Evolutionary conservation across 2,797 vertebrate genomes (phyloP), one percentile per base, ranked within the genome.

Genomic region (Buphagus erythrorhynchus): DNA sequence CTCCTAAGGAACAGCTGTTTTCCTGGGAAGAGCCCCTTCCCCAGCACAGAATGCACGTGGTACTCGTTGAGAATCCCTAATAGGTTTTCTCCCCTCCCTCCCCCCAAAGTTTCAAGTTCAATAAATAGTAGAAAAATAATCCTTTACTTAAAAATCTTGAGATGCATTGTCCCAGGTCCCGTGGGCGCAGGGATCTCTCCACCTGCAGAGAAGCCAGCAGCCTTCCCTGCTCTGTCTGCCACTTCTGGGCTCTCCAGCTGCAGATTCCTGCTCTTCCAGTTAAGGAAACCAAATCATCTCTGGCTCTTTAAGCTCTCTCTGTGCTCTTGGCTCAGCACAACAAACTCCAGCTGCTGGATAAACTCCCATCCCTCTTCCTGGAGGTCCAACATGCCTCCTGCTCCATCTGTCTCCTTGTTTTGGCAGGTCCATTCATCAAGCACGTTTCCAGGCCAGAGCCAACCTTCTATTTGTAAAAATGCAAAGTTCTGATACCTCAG

Each of bases 81-180:
- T 13, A 52, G 54, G 79, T 92, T 94, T 97, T 88, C 69, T 91
- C 78, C 92, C 86, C 38, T 85, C 93, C 91, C 93, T 85, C 86
- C 80, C 96, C 82, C 95, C 78, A 10, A 68, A 97, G 97, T 98
- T 97, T 95, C 83, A 76, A 98, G 98, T 99, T 99, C 97, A 99
- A 99, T 99, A 99, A 99, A 99, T 99, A 99, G 99, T 99, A 99
- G 98, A 99, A 99, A 99, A 99, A 99, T 99, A 99, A 99, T 99
- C 97, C 98, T 99, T 99, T 99, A 95, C 95, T 98, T 98, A 98
- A 98, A 98, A 98, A 98, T 98, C 97, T 95, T 88, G 95, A 98
- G 98, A 98, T 98, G 98, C 97, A 97, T 97, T 93, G 95, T 97
- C 95, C 97, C 84, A 51, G 93, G 90, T 96, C 82, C 94, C n/a